These are phyloP conservation scores for Synanthedon andrenaeformis DNA, from an alignment of 2,888 invertebrate species.

Conservation along the genomic window DNA sequence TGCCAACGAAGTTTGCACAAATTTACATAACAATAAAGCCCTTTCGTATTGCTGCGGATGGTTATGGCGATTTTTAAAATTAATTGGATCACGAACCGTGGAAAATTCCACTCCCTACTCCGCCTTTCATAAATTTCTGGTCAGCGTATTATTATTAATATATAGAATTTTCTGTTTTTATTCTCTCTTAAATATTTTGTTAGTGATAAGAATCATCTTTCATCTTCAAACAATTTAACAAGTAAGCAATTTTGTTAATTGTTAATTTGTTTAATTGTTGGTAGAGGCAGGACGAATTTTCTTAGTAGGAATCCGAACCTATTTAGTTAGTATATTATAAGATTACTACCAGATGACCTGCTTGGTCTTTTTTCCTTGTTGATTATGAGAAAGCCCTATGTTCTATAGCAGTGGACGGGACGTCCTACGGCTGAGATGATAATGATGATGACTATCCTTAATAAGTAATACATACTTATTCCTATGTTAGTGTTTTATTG, in stretches of 20 bases:
- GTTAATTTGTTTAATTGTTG: too few relatives aligned
- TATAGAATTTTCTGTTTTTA: not conserved
- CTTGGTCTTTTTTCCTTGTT: too few relatives aligned
- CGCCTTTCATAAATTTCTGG: slow-evolving; percentile 32
- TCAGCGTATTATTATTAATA: slow-evolving; percentile 23
- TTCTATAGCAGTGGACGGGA: too few relatives aligned
- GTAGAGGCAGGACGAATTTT: not conserved
- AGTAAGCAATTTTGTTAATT: too few relatives aligned
- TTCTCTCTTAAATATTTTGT: too few relatives aligned
- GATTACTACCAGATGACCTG: too few relatives aligned
- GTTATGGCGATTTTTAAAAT: slow-evolving; percentile 65
- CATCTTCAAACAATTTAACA: not conserved
- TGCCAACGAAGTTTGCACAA: slow-evolving; percentile 61
- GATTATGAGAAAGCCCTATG: too few relatives aligned
- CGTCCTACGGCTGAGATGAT: too few relatives aligned
- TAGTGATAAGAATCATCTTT: slow-evolving; percentile 2
- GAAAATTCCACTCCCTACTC: slow-evolving; percentile 39
- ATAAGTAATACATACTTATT: too few relatives aligned
- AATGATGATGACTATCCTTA: too few relatives aligned
- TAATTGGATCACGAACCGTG: slow-evolving; percentile 63
- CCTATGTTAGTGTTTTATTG: too few relatives aligned
- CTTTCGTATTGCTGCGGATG: slow-evolving; percentile 35
- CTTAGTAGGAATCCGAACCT: slow-evolving; percentile 3
- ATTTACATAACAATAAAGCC: slow-evolving; percentile 69
- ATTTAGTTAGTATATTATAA: too few relatives aligned